phyloP scores from a whole-genome alignment of 2,797 vertebrate genomes.

The Atherinosoma microstoma region DNA sequence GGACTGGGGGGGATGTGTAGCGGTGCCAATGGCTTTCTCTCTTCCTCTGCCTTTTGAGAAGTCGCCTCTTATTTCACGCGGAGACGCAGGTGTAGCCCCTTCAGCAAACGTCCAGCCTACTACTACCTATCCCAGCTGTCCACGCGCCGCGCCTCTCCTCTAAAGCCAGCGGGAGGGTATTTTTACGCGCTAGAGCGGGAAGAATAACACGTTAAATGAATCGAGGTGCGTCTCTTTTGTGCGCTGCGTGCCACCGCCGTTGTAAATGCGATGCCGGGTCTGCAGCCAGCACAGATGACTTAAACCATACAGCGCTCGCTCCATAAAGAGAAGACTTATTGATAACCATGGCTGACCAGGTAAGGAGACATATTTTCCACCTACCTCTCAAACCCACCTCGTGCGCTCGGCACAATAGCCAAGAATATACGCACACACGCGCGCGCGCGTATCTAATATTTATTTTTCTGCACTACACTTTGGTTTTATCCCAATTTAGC shows the following conservation, averaged over 20 bases:
- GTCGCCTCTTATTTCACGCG: slow-evolving; percentile 29
- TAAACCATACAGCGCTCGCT: slow-evolving; percentile 65
- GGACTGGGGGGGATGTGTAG: slow-evolving; percentile 38
- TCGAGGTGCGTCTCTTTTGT: slow-evolving; percentile 60
- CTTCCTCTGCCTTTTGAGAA: slow-evolving; percentile 15
- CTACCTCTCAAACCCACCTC: neutral
- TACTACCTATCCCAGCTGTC: slow-evolving; percentile 19
- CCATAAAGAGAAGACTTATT: slow-evolving; percentile 56
- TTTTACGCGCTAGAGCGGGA: slow-evolving; percentile 50
- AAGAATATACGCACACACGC: neutral
- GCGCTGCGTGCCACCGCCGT: slow-evolving; percentile 42
- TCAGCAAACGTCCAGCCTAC: slow-evolving; percentile 1
- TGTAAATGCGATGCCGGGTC: slow-evolving; percentile 56
- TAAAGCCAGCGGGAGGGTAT: slow-evolving; percentile 28
- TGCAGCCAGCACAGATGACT: slow-evolving; percentile 66
- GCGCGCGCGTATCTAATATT: neutral
- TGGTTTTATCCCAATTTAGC: neutral
- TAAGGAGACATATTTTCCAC: slow-evolving; percentile 56
- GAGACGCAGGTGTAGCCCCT: slow-evolving; percentile 68
- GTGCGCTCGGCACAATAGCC: slow-evolving; percentile 42
- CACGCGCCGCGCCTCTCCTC: slow-evolving; percentile 33
- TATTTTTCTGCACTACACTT: slow-evolving; percentile 1
- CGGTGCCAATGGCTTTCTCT: slow-evolving; percentile 33
- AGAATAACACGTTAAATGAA: slow-evolving; percentile 32
- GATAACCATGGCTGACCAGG: slow-evolving; percentile 84